A percentile compares a stretch with the other conserved stretches of the same genome.
These are phyloP conservation scores for Paraplagusia blochii DNA, from an alignment of 2,113 vertebrate species.

Conservation along the genomic window DNA sequence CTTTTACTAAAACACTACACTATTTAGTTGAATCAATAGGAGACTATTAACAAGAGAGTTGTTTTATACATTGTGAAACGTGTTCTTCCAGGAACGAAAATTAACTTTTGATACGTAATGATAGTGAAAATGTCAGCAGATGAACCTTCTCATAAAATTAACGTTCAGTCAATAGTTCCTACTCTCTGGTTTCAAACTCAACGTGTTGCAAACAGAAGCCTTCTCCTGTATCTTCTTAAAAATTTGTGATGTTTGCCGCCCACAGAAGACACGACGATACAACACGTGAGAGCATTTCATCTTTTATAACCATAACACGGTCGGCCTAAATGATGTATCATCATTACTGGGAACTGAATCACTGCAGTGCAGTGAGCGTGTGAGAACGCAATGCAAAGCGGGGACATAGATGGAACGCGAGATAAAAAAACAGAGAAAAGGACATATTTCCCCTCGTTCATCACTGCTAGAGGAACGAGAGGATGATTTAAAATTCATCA, in stretches of 20 bases:
- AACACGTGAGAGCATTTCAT: constrained; percentile 11
- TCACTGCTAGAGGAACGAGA: constrained; percentile 48
- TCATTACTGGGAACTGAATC: constrained; percentile 38
- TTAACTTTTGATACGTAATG: too few relatives aligned
- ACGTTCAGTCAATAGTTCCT: too few relatives aligned
- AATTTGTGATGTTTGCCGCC: background rate
- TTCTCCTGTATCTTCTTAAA: background rate
- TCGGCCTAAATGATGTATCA: constrained; percentile 39
- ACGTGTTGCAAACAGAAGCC: too few relatives aligned
- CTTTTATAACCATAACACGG: constrained; percentile 27
- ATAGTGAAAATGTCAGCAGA: too few relatives aligned
- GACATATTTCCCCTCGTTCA: constrained; percentile 47
- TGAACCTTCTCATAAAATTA: too few relatives aligned
- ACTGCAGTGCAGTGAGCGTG: constrained; percentile 4
- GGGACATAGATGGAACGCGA: constrained; percentile 53
- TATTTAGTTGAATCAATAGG: too few relatives aligned
- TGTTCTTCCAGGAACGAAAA: too few relatives aligned
- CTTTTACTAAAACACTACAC: constrained; percentile 11
- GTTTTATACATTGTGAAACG: too few relatives aligned
- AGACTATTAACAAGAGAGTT: too few relatives aligned
- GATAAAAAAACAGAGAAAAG: constrained; percentile 55
- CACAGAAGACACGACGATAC: background rate
- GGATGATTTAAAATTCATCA: constrained; percentile 70
- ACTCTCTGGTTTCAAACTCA: too few relatives aligned
- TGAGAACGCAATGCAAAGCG: constrained; percentile 23